These are phyloP conservation scores for Acanthornis magna DNA, from an alignment of 2,797 vertebrate genomes.

Conservation along the genomic window DNA sequence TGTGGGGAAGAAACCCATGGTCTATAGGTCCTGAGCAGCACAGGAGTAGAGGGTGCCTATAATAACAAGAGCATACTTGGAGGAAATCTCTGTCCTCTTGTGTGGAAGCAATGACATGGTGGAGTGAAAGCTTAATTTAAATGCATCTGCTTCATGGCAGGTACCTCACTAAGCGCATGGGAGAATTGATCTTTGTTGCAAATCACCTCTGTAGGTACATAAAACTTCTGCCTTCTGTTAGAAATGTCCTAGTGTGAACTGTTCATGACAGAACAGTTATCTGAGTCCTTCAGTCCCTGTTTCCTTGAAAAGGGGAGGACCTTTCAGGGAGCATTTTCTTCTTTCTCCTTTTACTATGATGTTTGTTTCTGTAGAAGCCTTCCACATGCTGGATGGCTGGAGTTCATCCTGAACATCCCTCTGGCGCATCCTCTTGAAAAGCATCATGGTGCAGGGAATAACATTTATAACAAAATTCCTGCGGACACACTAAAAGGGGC, in stretches of 20 bases:
- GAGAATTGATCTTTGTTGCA: neutral
- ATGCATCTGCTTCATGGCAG: neutral
- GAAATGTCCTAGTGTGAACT: neutral
- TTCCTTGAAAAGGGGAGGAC: neutral
- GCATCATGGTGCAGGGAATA: neutral
- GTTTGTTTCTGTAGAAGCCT: neutral
- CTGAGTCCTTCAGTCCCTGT: neutral
- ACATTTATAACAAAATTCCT: neutral
- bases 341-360: neutral
- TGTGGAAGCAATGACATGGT: neutral
- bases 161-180: neutral
- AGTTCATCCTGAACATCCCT: neutral
- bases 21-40: neutral
- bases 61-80: neutral
- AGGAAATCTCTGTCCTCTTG: neutral
- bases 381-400: neutral
- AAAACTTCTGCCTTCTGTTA: neutral
- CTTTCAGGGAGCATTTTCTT: neutral
- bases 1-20: neutral
- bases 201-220: neutral
- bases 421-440: neutral
- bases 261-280: neutral
- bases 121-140: neutral
- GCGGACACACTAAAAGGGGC: neutral
- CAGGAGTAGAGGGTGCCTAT: neutral